These are phyloP conservation scores for Agriotes lineatus DNA, from an alignment of 2,888 invertebrate genomes.

Conservation along the genomic window DNA sequence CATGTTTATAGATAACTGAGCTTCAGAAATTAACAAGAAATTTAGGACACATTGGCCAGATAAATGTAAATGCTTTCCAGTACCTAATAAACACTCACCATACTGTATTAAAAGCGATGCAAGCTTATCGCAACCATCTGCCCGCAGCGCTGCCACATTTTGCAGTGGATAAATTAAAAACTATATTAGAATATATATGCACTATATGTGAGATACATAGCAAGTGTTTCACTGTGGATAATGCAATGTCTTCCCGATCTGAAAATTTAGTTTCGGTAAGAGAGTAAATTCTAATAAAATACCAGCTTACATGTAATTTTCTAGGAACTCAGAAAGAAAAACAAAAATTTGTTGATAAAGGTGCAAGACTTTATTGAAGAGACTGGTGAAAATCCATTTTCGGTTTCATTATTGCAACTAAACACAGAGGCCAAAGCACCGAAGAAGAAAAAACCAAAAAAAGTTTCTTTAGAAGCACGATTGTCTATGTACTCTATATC, in stretches of 20 bases:
- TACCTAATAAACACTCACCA: conserved; percentile 67
- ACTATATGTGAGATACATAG: conserved; percentile 47
- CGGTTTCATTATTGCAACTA: conserved; percentile 3
- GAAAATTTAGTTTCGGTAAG: too few species aligned
- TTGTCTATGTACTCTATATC: conserved; percentile 60
- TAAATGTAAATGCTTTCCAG: conserved; percentile 58
- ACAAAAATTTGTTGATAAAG: conserved; percentile 31
- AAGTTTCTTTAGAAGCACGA: conserved; percentile 31
- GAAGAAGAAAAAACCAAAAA: background rate
- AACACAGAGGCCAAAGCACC: conserved; percentile 1
- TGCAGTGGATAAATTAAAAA: conserved; percentile 69
- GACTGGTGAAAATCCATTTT: background rate
- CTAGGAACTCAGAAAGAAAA: conserved; percentile 15
- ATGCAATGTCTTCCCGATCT: too few species aligned
- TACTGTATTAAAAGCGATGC: conserved; percentile 68
- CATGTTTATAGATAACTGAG: conserved; percentile 55
- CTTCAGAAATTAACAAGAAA: conserved; percentile 43
- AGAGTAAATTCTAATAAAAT: too few species aligned
- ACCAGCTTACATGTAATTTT: too few species aligned
- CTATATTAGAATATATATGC: conserved; percentile 54
- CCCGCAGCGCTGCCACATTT: conserved; percentile 68
- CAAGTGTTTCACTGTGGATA: conserved; percentile 21
- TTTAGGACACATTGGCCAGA: conserved; percentile 52
- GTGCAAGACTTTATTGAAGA: conserved; percentile 34
- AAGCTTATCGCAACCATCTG: conserved; percentile 68